These are phyloP conservation scores for Erythrolamprus reginae DNA, from an alignment of 2,113 vertebrate species.

Conservation along the genomic window DNA sequence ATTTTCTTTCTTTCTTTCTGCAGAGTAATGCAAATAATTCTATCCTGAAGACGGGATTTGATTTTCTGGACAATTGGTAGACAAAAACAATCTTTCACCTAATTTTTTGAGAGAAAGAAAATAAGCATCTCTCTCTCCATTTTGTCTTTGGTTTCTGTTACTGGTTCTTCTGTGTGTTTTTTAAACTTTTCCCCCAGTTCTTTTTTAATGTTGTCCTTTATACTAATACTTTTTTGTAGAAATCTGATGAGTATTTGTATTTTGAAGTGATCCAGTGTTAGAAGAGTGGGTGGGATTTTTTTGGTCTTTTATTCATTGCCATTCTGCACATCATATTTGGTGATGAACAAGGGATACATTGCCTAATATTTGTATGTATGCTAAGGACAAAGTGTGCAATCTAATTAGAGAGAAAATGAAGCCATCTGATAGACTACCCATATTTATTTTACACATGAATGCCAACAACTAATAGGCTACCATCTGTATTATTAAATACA, in stretches of 20 bases:
- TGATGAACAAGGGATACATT: slow-evolving; percentile 24
- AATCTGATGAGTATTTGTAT: slow-evolving; percentile 51
- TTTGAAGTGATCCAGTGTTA: slow-evolving; percentile 63
- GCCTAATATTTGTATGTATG: neutral
- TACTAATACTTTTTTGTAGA: slow-evolving; percentile 67
- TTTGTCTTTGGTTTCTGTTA: slow-evolving; percentile 48
- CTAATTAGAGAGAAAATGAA: slow-evolving; percentile 25
- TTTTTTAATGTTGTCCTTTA: slow-evolving; percentile 62
- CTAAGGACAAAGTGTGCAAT: slow-evolving; percentile 13
- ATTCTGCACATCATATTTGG: slow-evolving; percentile 42
- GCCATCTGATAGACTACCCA: neutral
- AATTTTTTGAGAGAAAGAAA: slow-evolving; percentile 17
- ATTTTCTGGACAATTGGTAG: slow-evolving; percentile 99
- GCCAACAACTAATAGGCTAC: slow-evolving; percentile 26
- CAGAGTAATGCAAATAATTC: slow-evolving; percentile 85
- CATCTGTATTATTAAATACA: neutral
- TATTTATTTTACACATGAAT: slow-evolving; percentile 18
- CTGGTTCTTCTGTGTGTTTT: slow-evolving; percentile 53
- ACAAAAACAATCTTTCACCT: slow-evolving; percentile 40
- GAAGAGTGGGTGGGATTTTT: slow-evolving; percentile 55
- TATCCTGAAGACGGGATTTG: slow-evolving; percentile 96
- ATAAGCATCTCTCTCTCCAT: slow-evolving; percentile 30
- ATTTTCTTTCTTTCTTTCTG: slow-evolving; percentile 24
- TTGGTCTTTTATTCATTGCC: slow-evolving; percentile 2
- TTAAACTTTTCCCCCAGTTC: slow-evolving; percentile 53